Evolutionary conservation across 1,140 invertebrate species (phyloP).

Genomic region (Hylaeus anthracinus): DNA sequence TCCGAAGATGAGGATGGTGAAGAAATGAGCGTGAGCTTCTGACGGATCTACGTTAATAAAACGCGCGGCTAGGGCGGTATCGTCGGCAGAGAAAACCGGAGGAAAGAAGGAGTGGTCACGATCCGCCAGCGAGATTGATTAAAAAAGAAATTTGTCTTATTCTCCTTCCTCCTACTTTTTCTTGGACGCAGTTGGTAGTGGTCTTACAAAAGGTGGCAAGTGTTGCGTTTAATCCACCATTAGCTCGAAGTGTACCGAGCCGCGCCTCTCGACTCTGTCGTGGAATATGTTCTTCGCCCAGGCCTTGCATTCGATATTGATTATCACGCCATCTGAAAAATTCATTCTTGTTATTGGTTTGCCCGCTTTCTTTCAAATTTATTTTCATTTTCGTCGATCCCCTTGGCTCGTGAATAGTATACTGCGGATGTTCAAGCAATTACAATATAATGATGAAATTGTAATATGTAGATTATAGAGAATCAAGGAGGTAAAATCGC

Average conservation of each 20-base stretch:
- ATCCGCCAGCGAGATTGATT: slow-evolving; percentile 59
- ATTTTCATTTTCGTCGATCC: too few species aligned
- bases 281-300: slow-evolving; percentile 96
- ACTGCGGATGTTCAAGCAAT: too few species aligned
- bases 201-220: slow-evolving; percentile 53
- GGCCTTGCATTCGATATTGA: slow-evolving; percentile 98
- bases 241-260: slow-evolving; percentile 97
- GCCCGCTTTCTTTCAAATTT: too few species aligned
- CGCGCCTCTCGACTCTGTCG: slow-evolving; percentile 92
- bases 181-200: slow-evolving; percentile 65
- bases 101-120: slow-evolving; percentile 60
- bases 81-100: slow-evolving; percentile 57
- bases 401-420: too few species aligned
- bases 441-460: too few species aligned
- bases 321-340: slow-evolving; percentile 89
- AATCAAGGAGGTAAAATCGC: too few species aligned
- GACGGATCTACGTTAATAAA: slow-evolving; percentile 23
- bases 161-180: slow-evolving; percentile 49
- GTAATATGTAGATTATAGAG: too few species aligned
- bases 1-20: slow-evolving; percentile 10
- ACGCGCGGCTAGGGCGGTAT: slow-evolving; percentile 54
- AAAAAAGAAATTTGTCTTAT: slow-evolving; percentile 61
- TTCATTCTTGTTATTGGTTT: too few species aligned
- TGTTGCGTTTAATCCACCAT: slow-evolving; percentile 90
- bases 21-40: slow-evolving; percentile 5